These are phyloP conservation scores for Mesoligia furuncula DNA, from an alignment of 2,888 invertebrate species.

Conservation along the genomic window DNA sequence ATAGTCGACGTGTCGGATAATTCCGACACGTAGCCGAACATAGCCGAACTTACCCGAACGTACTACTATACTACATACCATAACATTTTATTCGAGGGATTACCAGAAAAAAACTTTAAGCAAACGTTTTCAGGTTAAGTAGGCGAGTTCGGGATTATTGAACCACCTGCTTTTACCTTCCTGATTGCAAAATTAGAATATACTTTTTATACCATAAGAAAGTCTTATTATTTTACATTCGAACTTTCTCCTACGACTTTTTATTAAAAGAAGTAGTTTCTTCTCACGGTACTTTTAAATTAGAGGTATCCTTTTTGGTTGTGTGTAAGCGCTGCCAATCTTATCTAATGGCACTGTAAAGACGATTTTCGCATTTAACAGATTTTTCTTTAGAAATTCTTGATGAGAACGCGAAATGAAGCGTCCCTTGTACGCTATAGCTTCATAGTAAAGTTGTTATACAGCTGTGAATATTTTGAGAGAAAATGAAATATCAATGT, in stretches of 20 bases:
- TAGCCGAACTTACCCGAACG: constrained; percentile 39
- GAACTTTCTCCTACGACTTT: constrained; percentile 13
- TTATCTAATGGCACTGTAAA: constrained; percentile 30
- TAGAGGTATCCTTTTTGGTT: constrained; percentile 18
- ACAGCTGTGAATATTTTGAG: constrained; percentile 10
- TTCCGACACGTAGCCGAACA: constrained; percentile 26
- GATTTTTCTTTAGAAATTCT: constrained; percentile 13
- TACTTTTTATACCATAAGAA: constrained; percentile 13
- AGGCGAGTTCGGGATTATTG: constrained; percentile 35
- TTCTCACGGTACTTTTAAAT: constrained; percentile 23
- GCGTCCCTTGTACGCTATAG: background rate
- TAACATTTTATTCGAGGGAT: constrained; percentile 40
- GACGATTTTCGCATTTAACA: constrained; percentile 14
- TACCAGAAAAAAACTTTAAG: constrained; percentile 40
- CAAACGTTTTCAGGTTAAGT: constrained; percentile 40
- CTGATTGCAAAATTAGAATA: constrained; percentile 40
- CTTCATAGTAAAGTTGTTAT: constrained; percentile 3
- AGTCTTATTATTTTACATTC: constrained; percentile 15
- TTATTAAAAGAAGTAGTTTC: constrained; percentile 33
- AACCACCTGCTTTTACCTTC: constrained; percentile 31
- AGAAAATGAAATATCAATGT: constrained; percentile 2
- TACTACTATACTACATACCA: no score
- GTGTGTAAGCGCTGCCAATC: constrained; percentile 24
- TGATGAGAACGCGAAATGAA: constrained; percentile 27
- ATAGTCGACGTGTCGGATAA: constrained; percentile 34